Conservation (phyloP, 2,888 invertebrate species). For the Ochropleura plecta region DNA sequence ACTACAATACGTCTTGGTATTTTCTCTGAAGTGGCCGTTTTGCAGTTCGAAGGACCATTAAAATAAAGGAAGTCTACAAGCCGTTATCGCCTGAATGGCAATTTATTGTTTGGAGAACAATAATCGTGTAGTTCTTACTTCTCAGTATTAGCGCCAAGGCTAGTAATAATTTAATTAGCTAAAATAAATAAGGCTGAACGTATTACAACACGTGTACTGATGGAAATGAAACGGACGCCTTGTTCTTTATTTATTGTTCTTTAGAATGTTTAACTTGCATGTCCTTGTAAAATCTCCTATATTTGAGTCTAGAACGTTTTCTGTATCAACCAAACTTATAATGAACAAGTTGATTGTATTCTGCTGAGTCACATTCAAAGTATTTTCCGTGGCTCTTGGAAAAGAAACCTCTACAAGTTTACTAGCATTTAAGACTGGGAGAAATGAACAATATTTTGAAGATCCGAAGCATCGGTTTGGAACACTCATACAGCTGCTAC, state of each 20-base stretch:
- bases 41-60: no score
- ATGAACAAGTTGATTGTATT: not conserved
- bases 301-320: constrained; percentile 27
- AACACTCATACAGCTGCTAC: not conserved
- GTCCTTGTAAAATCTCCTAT: constrained; percentile 58
- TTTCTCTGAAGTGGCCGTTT: not conserved
- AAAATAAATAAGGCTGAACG: constrained; percentile 50
- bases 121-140: constrained; percentile 18
- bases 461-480: not conserved
- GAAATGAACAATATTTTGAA: not conserved
- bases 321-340: not conserved
- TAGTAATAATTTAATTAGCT: constrained; percentile 50
- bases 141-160: constrained; percentile 39
- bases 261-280: constrained; percentile 51
- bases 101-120: constrained; percentile 31
- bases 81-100: not conserved
- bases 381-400: not conserved
- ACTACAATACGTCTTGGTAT: not conserved
- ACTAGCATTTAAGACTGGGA: not conserved
- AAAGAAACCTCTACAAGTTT: not conserved
- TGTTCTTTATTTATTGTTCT: constrained; percentile 54
- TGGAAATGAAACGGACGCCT: constrained; percentile 47
- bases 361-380: not conserved
- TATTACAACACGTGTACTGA: constrained; percentile 40
- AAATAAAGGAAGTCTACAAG: not conserved